Conservation (phyloP, 2,113 vertebrate species). For the Elachura formosa region DNA sequence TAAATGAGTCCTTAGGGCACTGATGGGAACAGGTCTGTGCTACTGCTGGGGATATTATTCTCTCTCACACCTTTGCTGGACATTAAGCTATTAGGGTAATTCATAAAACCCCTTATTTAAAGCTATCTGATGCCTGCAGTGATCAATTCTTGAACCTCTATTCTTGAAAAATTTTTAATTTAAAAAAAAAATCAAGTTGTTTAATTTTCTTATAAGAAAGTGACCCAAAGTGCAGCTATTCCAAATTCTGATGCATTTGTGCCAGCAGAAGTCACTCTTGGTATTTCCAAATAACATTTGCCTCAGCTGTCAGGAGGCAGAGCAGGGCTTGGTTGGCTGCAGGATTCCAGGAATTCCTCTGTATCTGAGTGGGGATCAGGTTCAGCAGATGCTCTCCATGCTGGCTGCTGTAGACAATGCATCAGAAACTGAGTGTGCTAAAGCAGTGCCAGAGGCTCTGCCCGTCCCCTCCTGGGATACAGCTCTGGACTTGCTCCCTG, state of each 20-base stretch:
- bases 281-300: background rate
- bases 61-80: background rate
- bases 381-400: background rate
- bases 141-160: background rate
- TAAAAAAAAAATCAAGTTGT: background rate
- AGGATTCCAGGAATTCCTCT: background rate
- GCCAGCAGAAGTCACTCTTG: background rate
- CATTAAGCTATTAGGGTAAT: background rate
- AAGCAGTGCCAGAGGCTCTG: background rate
- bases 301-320: background rate
- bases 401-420: background rate
- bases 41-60: background rate
- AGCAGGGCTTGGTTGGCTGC: background rate
- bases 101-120: background rate
- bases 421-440: background rate
- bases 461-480: background rate
- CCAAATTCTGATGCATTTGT: background rate
- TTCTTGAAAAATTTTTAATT: background rate
- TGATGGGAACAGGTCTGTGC: background rate
- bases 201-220: background rate
- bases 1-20: background rate
- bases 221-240: background rate
- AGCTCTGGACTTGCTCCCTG: accelerated
- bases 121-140: background rate
- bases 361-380: background rate